A percentile compares a stretch with the other conserved stretches of the same genome.
phyloP scores from a whole-genome alignment of 2,113 vertebrate species.

The Amphiprion percula region DNA sequence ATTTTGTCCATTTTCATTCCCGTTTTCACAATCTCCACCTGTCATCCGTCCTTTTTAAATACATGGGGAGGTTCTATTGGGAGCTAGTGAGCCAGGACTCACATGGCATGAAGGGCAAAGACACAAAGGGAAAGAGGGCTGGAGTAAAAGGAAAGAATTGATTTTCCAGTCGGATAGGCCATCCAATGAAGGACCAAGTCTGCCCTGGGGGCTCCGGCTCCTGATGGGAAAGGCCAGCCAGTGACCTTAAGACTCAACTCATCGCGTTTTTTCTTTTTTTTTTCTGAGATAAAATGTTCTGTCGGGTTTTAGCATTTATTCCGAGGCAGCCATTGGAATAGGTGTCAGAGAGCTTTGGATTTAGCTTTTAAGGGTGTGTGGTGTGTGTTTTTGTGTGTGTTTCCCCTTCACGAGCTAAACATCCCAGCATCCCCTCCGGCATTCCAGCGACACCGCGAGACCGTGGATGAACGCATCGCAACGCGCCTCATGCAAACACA shows the following conservation, averaged over 20 bases:
- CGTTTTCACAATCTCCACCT: not conserved
- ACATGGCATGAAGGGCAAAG: slow-evolving; percentile 72
- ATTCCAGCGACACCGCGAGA: slow-evolving; percentile 30
- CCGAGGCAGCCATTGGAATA: not conserved
- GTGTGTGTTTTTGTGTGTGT: slow-evolving; percentile 1
- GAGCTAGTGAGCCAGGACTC: slow-evolving; percentile 50
- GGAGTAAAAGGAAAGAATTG: slow-evolving; percentile 70
- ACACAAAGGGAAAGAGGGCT: slow-evolving; percentile 19
- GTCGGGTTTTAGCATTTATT: slow-evolving; percentile 6
- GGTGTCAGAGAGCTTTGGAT: not conserved
- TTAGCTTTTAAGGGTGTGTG: not conserved
- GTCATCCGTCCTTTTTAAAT: slow-evolving; percentile 1
- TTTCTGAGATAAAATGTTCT: slow-evolving; percentile 13
- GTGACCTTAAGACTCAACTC: slow-evolving; percentile 49
- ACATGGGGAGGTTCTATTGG: slow-evolving; percentile 27
- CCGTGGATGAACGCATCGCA: slow-evolving; percentile 17
- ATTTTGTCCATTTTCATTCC: not conserved
- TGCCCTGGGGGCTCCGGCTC: slow-evolving; percentile 53
- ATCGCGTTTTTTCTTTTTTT: slow-evolving; percentile 11
- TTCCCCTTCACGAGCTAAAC: slow-evolving; percentile 43
- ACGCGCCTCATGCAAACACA: slow-evolving; percentile 10
- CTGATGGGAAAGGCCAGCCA: slow-evolving; percentile 49
- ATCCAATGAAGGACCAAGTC: slow-evolving; percentile 54
- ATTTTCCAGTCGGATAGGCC: slow-evolving; percentile 76
- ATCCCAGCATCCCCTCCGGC: too few species aligned